Conservation (phyloP, 2,888 invertebrate species). For the Ethmia dodecea region DNA sequence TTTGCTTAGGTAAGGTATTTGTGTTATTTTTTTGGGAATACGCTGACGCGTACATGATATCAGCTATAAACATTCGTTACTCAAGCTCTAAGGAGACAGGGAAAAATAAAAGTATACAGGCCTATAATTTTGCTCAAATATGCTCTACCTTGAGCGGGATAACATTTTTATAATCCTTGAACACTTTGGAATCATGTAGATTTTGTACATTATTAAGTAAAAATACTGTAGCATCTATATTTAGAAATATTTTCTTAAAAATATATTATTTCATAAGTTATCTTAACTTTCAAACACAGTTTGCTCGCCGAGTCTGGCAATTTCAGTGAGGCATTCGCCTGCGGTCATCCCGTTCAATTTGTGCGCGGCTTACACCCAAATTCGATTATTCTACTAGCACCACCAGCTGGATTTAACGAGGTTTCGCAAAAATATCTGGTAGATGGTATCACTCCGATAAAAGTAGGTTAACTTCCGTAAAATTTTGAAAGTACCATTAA, state of each 20-base stretch:
- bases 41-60: slow-evolving; percentile 36
- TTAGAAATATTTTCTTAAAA: too few relatives aligned
- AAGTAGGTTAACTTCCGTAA: slow-evolving; percentile 16
- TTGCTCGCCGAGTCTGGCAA: slow-evolving; percentile 24
- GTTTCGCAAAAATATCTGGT: not conserved
- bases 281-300: too few relatives aligned
- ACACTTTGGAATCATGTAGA: too few relatives aligned
- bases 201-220: too few relatives aligned
- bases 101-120: not conserved
- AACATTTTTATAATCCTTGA: too few relatives aligned
- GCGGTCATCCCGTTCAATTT: slow-evolving; percentile 28
- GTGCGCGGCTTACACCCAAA: slow-evolving; percentile 33
- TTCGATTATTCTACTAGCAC: slow-evolving; percentile 29
- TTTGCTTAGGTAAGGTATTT: too few relatives aligned
- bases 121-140: too few relatives aligned
- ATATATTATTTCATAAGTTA: too few relatives aligned
- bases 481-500: slow-evolving; percentile 22
- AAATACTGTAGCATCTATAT: too few relatives aligned
- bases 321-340: slow-evolving; percentile 22
- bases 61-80: slow-evolving; percentile 41
- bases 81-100: slow-evolving; percentile 14
- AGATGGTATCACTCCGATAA: not conserved
- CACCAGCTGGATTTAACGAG: slow-evolving; percentile 20
- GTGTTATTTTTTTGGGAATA: slow-evolving; percentile 33
- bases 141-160: too few relatives aligned